These are phyloP conservation scores for Pygmarrhopalites habei DNA, from an alignment of 1,140 invertebrate genomes.

Conservation along the genomic window DNA sequence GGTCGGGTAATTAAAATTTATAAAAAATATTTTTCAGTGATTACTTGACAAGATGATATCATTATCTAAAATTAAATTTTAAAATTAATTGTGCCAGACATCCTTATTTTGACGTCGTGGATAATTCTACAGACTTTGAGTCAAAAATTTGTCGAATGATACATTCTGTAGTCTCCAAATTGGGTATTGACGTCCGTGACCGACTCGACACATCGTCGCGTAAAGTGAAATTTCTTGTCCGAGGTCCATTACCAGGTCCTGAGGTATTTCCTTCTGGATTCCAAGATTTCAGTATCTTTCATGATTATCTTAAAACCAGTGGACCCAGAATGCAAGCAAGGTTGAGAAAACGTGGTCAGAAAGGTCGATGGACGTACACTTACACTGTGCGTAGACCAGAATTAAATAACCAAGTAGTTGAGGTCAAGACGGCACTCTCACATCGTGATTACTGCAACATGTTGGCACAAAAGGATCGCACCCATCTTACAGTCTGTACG, in stretches of 20 bases:
- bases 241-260: conserved; percentile 60
- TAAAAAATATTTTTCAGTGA: background rate
- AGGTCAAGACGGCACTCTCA: conserved; percentile 88
- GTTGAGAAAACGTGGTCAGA: conserved; percentile 88
- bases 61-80: no score
- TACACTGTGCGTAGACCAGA: conserved; percentile 84
- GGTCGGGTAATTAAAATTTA: conserved; percentile 74
- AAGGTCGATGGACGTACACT: conserved; percentile 52
- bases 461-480: conserved; percentile 81
- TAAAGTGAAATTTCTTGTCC: conserved; percentile 90
- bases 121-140: conserved; percentile 95
- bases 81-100: no score
- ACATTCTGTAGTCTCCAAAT: conserved; percentile 80
- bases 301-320: conserved; percentile 89
- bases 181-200: conserved; percentile 90
- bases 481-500: conserved; percentile 89
- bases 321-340: conserved; percentile 82
- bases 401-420: conserved; percentile 84
- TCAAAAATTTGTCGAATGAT: conserved; percentile 94
- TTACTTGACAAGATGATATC: no score
- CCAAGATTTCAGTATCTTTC: conserved; percentile 96
- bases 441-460: conserved; percentile 91
- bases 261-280: conserved; percentile 71
- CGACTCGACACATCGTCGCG: conserved; percentile 77
- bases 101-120: conserved; percentile 98